phyloP scores from a whole-genome alignment of 2,113 vertebrate genomes.

The human (Homo sapiens) region GRCh38 chr13:65317001-65317500 shows the following conservation, averaged over 20 bases:
- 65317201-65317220: background rate
- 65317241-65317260: background rate
- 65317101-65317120: background rate
- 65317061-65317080: background rate
- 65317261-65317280: background rate
- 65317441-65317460: background rate
- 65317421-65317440: background rate
- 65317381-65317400: background rate
- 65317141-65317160: background rate
- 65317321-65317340: background rate
- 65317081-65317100: background rate
- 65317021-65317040: too few relatives aligned
- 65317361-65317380: background rate
- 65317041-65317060: too few relatives aligned
- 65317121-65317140: background rate
- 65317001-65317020: too few relatives aligned
- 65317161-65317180: background rate
- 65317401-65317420: background rate
- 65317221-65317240: background rate
- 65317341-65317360: background rate
- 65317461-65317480: background rate
- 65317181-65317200: background rate
- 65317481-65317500: background rate
- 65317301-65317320: background rate
- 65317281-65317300: background rate